Base-by-base conservation (phyloP, 2,888 invertebrate species). In the Reticulitermes lucifugus region DNA sequence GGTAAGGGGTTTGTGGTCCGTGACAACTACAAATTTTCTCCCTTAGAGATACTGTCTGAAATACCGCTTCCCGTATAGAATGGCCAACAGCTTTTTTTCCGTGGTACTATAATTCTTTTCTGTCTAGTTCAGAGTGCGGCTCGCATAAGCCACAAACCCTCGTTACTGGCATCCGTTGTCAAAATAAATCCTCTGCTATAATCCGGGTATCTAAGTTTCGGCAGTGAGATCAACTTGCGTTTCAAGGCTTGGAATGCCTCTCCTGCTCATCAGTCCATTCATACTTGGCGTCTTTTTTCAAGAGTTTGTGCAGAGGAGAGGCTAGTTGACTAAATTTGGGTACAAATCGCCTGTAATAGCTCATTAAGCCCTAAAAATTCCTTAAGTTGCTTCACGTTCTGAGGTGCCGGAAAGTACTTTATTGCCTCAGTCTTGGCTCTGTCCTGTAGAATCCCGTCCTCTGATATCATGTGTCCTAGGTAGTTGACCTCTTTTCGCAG, bases 1-100 rank as follows among this genome's bases (percentile, higher is more conserved):
- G 46, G n/a, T n/a, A 83, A 51, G 7, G 83, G 46, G 77, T 29
- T 25, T 35, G 65, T 87, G 85, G 73, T 87, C 86, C 3, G 79
- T 85, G 1, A 86, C 60, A 1, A 87, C 43, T 10, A 12, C n/a
- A n/a, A 85, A 86, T 18, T 80, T 79, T 41, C 79, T 70, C 1
- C 87, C 87, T 14, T 77, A 80, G 10, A 87, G 25, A 70, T 87
- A 86, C 6, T 79, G 85, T 5, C 81, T n/a, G 55, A 86, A 87
- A 60, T 46, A 12, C 9, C 12, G 9, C 10, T 5, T 46, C 46
- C 6, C 46, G 2, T 6, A 46, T 7, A 7, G 4, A 12, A 46
- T 12, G 1, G 46, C 46, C 46, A 46, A 46, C 4, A 46, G 46
- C 6, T 46, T 0, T 4, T 7, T 46, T 12, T 46, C 6, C 10